These are phyloP conservation scores for Xylocopa sonorina DNA, from an alignment of 1,140 invertebrate genomes.

Conservation along the genomic window DNA sequence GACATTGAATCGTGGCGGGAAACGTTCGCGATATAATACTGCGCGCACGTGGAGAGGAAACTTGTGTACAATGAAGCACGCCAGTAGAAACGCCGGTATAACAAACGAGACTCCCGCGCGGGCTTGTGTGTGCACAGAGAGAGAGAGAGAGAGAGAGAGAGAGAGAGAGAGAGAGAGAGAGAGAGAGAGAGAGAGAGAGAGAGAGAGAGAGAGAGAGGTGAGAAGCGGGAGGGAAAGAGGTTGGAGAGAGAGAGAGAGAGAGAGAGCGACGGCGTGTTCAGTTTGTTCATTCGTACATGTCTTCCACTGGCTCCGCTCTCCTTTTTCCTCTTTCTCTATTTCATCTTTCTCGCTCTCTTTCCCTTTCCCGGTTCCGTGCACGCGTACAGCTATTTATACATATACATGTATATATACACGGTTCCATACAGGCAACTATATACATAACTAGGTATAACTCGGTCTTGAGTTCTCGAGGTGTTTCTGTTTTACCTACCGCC, in stretches of 20 bases:
- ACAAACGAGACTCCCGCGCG: slow-evolving; percentile 40
- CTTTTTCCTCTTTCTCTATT: slow-evolving; percentile 1
- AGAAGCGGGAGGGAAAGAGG: too few species aligned
- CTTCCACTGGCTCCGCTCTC: slow-evolving; percentile 34
- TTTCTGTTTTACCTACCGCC: slow-evolving; percentile 74
- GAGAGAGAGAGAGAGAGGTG: too few species aligned
- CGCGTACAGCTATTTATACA: not conserved
- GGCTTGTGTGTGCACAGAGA: not conserved
- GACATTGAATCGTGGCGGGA: slow-evolving; percentile 61
- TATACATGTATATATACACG: not conserved
- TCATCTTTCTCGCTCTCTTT: slow-evolving; percentile 27
- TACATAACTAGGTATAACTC: slow-evolving; percentile 64
- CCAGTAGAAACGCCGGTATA: slow-evolving; percentile 52
- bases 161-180: too few species aligned
- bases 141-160: too few species aligned
- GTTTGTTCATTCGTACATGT: slow-evolving; percentile 57
- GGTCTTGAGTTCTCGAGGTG: slow-evolving; percentile 63
- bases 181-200: too few species aligned
- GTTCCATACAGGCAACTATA: not conserved
- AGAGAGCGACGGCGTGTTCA: slow-evolving; percentile 54
- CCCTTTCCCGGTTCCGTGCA: slow-evolving; percentile 11
- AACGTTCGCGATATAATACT: slow-evolving; percentile 50
- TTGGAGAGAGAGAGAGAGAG: too few species aligned
- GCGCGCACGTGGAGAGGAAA: slow-evolving; percentile 60
- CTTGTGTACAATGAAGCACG: slow-evolving; percentile 36